Evolutionary conservation across 2,113 vertebrate genomes (phyloP).

Genomic region (Chloebia gouldiae): DNA sequence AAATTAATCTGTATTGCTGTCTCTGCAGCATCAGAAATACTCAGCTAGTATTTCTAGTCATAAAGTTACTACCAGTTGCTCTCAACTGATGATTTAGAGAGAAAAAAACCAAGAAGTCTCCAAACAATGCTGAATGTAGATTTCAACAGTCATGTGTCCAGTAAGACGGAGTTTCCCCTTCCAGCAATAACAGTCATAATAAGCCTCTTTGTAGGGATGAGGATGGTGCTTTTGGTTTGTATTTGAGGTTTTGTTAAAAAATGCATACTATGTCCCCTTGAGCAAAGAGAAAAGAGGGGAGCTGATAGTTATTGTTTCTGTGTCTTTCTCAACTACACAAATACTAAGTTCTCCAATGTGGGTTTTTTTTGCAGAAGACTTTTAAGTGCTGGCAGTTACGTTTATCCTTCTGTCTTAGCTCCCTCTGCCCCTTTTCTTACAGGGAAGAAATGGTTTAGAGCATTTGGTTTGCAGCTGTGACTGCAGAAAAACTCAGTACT

Average conservation of each 20-base stretch:
- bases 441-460: neutral
- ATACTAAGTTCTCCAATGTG: neutral
- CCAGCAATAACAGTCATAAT: slow-evolving; percentile 62
- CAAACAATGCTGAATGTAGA: slow-evolving; percentile 47
- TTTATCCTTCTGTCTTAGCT: neutral
- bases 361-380: neutral
- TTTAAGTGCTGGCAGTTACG: neutral
- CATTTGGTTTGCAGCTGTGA: neutral
- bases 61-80: slow-evolving; percentile 1
- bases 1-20: neutral
- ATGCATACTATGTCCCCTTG: slow-evolving; percentile 50
- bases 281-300: neutral
- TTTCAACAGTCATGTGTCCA: slow-evolving; percentile 54
- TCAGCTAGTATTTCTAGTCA: slow-evolving; percentile 2
- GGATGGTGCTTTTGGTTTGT: slow-evolving; percentile 64
- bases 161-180: slow-evolving; percentile 55
- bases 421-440: neutral
- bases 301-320: slow-evolving; percentile 47
- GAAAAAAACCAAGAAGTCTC: neutral
- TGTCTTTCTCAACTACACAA: slow-evolving; percentile 10
- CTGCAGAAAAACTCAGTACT: neutral
- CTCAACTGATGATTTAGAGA: neutral
- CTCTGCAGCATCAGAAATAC: neutral
- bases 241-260: slow-evolving; percentile 67
- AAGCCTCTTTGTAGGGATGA: slow-evolving; percentile 51